phyloP scores from a whole-genome alignment of 1,140 invertebrate species.

The Apocrypta bakeri region DNA sequence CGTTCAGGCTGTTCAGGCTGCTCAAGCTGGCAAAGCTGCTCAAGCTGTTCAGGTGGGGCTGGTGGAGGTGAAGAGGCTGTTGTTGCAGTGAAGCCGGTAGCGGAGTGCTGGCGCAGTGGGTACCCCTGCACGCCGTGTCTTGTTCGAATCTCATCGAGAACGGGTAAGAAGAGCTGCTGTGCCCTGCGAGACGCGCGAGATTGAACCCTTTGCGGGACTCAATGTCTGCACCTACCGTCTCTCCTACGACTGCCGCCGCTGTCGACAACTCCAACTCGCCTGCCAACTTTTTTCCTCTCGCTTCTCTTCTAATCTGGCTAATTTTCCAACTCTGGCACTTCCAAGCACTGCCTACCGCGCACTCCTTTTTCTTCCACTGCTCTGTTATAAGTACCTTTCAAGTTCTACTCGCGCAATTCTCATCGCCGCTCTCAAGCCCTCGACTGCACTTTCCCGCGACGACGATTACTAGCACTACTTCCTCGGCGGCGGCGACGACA shows the following conservation, averaged over 20 bases:
- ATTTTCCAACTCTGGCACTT: not conserved
- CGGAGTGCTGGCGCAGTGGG: slow-evolving; percentile 75
- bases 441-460: not conserved
- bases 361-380: not conserved
- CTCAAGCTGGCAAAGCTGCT: too few species aligned
- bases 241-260: not conserved
- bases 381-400: not conserved
- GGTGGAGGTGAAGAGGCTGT: slow-evolving; percentile 53
- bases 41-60: not conserved
- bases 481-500: not conserved
- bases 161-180: slow-evolving; percentile 60
- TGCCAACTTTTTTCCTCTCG: not conserved
- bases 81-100: slow-evolving; percentile 68
- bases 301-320: not conserved
- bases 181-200: slow-evolving; percentile 67
- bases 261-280: not conserved
- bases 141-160: slow-evolving; percentile 75
- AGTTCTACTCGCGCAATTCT: not conserved
- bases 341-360: too few species aligned
- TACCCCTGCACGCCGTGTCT: slow-evolving; percentile 74
- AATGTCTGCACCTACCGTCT: slow-evolving; percentile 46
- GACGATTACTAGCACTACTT: not conserved
- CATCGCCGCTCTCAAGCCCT: not conserved
- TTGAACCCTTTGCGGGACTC: slow-evolving; percentile 70
- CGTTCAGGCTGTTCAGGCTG: too few species aligned